These are phyloP conservation scores for Dicrurus megarhynchus DNA, from an alignment of 2,113 vertebrate species.

Conservation along the genomic window DNA sequence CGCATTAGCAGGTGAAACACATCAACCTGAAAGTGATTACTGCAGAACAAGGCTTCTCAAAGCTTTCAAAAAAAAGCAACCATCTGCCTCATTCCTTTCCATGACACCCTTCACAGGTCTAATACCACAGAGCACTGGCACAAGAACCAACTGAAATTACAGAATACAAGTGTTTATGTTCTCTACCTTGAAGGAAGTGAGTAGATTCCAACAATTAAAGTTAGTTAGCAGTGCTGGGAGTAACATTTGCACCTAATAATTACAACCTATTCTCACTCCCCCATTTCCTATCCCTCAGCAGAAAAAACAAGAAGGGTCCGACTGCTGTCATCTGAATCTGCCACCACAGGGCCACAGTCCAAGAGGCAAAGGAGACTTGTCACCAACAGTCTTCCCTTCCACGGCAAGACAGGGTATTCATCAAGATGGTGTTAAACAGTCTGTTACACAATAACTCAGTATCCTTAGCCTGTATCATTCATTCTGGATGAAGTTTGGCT, in stretches of 20 bases:
- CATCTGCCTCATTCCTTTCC: neutral
- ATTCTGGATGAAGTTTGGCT: neutral
- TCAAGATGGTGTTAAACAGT: neutral
- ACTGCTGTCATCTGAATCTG: neutral
- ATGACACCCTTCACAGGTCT: neutral
- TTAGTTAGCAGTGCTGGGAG: neutral
- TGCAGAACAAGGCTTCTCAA: neutral
- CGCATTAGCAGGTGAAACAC: neutral
- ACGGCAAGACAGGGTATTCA: neutral
- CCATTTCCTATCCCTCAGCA: neutral
- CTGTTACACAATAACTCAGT: neutral
- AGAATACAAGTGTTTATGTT: neutral
- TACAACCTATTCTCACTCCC: neutral
- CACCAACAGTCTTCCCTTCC: neutral
- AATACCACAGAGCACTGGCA: neutral
- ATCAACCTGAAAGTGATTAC: neutral
- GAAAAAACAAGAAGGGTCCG: neutral
- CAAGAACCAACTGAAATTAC: neutral
- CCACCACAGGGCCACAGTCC: neutral
- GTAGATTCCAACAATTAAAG: neutral
- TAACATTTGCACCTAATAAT: neutral
- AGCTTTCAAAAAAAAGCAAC: neutral
- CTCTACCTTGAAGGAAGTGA: neutral
- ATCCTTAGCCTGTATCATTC: neutral
- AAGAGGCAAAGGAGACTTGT: neutral